Evolutionary conservation across 2,888 invertebrate genomes (phyloP).

Genomic region (Mythimna vitellina): DNA sequence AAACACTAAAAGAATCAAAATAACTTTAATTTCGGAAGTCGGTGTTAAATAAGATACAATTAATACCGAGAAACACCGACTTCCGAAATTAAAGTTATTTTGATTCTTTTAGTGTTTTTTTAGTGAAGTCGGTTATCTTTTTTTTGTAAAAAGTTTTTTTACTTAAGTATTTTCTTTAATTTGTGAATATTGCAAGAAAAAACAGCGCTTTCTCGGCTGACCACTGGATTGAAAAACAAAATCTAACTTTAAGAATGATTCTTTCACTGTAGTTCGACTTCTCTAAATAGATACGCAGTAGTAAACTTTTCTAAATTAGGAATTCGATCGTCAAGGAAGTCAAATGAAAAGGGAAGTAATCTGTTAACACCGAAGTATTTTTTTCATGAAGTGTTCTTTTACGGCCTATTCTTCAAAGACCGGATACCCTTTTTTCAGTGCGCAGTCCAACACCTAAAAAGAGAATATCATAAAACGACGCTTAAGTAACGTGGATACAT

Average conservation of each 20-base stretch:
- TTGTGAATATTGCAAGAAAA: background rate
- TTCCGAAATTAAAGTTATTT: too few relatives aligned
- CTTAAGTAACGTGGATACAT: background rate
- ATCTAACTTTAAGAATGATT: background rate
- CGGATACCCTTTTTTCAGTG: constrained; percentile 4
- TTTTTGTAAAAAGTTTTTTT: too few relatives aligned
- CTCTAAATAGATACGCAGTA: constrained; percentile 2
- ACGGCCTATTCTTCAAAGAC: constrained; percentile 22
- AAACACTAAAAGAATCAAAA: too few relatives aligned
- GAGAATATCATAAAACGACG: background rate
- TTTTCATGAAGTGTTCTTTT: constrained; percentile 7
- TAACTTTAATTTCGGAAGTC: too few relatives aligned
- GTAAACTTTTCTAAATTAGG: constrained; percentile 7
- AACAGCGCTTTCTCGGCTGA: background rate
- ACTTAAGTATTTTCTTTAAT: too few relatives aligned
- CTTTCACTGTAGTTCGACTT: background rate
- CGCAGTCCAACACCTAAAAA: background rate
- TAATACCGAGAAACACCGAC: too few relatives aligned
- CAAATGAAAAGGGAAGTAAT: constrained; percentile 35
- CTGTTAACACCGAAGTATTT: constrained; percentile 21
- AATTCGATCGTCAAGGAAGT: constrained; percentile 15
- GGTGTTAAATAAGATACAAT: too few relatives aligned
- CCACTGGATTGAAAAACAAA: background rate
- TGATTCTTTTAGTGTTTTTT: too few relatives aligned
- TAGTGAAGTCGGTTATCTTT: too few relatives aligned